Evolutionary conservation across 2,113 vertebrate species (phyloP), one percentile per base, ranked within the genome.

Genomic region (Sminthopsis crassicaudata): DNA sequence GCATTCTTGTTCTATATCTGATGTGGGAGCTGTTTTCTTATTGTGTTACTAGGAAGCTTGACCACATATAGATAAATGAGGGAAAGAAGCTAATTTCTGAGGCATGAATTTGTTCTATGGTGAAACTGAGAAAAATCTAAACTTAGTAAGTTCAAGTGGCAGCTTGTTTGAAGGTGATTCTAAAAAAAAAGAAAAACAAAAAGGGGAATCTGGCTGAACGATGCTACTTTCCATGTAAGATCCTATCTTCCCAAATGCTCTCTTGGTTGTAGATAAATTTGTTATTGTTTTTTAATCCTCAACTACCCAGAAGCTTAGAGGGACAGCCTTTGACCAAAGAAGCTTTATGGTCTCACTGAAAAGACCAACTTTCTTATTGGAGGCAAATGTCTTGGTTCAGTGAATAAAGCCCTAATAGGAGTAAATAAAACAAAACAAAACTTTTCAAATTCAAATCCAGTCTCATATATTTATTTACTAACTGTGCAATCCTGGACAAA

Each of bases 11-110:
- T 96, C 67, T 94, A 30, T 27, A 76, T 42, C 19, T 22, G 76
- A 94, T 94, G 55, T 42, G 91, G 89, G 50, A 53, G 52, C 95
- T 76, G 26, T 52, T n/a, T 93, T 11, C 90, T 60, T 26, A 67
- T n/a, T 25, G 53, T 95, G 94, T 92, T 92, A 76, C 89, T 50
- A 26, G 53, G 52, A 92, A 92, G 92, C 94, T 60, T 88, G 46
- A 51, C 67, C 84, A 51, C 93, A 60, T 93, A 92, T 90, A 92
- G 92, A 36, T 50, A 25, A 23, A 11, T 11, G 30, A 95, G 30
- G 89, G n/a, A 92, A 97, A 50, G 89, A 51, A 53, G 14, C 90
- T 95, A 6, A 46, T 96, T 96, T 93, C 76, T 93, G 67, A 96
- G 91, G 92, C 55, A 50, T 57, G 54, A 30, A 55, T 26, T 57